Evolutionary conservation across 2,113 vertebrate genomes (phyloP).

Genomic region (Oxyruncus cristatus): DNA sequence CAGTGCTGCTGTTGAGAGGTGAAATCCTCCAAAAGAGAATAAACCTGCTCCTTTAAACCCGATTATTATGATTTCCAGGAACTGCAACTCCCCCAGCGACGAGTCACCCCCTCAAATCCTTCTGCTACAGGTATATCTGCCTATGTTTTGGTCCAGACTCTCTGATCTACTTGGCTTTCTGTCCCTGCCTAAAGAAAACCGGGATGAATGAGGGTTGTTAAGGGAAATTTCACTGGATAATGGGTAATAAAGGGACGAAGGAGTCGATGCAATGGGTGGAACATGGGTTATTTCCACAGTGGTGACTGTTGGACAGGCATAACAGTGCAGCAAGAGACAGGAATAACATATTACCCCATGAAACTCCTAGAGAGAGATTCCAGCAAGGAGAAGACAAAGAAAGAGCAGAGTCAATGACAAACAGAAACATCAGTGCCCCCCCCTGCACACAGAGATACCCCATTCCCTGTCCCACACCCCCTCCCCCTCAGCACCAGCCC

Average conservation of each 20-base stretch:
- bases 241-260: not conserved
- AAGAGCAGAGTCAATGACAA: conserved; percentile 79
- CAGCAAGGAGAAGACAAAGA: conserved; percentile 82
- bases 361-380: conserved; percentile 92
- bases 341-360: conserved; percentile 92
- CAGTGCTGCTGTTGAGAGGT: not conserved
- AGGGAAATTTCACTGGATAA: not conserved
- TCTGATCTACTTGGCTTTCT: not conserved
- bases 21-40: not conserved
- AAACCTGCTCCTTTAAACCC: not conserved
- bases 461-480: not conserved
- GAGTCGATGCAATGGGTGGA: conserved; percentile 27
- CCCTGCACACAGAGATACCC: not conserved
- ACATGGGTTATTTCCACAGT: conserved; percentile 25
- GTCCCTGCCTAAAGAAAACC: not conserved
- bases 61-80: not conserved
- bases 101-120: not conserved
- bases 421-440: conserved; percentile 14
- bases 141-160: not conserved
- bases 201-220: not conserved
- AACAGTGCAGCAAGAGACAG: conserved; percentile 62
- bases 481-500: not conserved
- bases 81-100: not conserved
- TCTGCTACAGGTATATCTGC: not conserved
- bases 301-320: conserved; percentile 46